Percentiles rank a stretch among this genome's conserved stretches.
phyloP scores from a whole-genome alignment of 1,140 invertebrate species.

The Leptinotarsa texana region DNA sequence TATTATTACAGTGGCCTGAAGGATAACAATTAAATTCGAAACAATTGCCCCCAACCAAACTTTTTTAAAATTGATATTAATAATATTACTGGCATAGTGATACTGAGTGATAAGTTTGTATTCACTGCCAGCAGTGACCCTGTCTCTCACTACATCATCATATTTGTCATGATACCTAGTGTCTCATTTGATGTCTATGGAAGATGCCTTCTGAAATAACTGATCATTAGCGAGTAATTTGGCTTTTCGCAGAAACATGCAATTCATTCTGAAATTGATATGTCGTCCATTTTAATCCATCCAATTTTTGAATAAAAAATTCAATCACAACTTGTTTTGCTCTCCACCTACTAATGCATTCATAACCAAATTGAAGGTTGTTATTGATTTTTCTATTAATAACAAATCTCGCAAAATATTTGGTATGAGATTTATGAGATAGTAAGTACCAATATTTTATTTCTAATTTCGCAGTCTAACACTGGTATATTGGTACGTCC shows the following conservation, averaged over 20 bases:
- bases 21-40: too few relatives aligned
- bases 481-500: too few relatives aligned
- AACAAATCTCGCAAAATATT: too few relatives aligned
- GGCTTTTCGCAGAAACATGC: background rate
- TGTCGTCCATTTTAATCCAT: background rate
- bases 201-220: background rate
- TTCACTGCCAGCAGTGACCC: constrained; percentile 53
- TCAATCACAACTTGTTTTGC: too few relatives aligned
- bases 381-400: too few relatives aligned
- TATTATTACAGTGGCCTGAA: too few relatives aligned
- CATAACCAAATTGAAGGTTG: too few relatives aligned
- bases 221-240: background rate
- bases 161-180: constrained; percentile 39
- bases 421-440: too few relatives aligned
- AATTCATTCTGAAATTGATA: background rate
- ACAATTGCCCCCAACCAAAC: too few relatives aligned
- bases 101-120: constrained; percentile 19
- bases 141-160: constrained; percentile 48
- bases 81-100: background rate
- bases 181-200: constrained; percentile 38
- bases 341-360: too few relatives aligned
- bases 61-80: background rate
- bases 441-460: too few relatives aligned
- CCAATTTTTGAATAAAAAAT: background rate
- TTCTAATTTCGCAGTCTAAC: too few relatives aligned